Conservation (phyloP, 2,113 vertebrate genomes). For the Manacus vitellinus region DNA sequence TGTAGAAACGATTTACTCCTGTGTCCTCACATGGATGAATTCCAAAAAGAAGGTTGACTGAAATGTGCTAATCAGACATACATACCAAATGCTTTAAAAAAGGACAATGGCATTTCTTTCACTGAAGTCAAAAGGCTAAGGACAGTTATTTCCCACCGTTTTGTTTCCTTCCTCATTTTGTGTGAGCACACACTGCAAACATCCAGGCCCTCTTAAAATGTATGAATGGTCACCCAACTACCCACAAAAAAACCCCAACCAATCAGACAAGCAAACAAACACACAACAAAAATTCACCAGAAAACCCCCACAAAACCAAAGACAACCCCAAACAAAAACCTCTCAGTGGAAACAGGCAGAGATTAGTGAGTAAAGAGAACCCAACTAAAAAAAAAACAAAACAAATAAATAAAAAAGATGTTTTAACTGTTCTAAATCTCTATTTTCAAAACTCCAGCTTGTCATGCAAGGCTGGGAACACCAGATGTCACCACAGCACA, state of each 20-base stretch:
- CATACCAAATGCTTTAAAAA: neutral
- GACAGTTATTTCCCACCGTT: neutral
- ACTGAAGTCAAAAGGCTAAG: neutral
- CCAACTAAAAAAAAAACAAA: neutral
- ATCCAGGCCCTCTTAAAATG: neutral
- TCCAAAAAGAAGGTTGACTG: neutral
- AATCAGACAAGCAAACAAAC: neutral
- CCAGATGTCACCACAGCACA: constrained; percentile 35
- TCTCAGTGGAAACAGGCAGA: neutral
- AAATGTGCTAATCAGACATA: neutral
- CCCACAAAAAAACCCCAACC: neutral
- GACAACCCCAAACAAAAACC: neutral
- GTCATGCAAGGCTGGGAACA: constrained; percentile 12
- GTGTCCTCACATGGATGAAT: neutral
- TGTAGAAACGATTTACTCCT: neutral
- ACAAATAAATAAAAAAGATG: neutral
- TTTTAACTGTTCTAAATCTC: neutral
- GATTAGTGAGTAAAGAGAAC: neutral
- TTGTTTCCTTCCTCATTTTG: neutral
- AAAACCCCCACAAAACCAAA: neutral
- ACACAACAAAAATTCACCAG: neutral
- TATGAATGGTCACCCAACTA: neutral
- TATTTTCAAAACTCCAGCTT: neutral
- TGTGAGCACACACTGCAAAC: neutral
- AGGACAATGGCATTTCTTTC: neutral